Evolutionary conservation across 1,140 invertebrate genomes (phyloP), one percentile per base, ranked within the genome.

Genomic region (Delia radicum): DNA sequence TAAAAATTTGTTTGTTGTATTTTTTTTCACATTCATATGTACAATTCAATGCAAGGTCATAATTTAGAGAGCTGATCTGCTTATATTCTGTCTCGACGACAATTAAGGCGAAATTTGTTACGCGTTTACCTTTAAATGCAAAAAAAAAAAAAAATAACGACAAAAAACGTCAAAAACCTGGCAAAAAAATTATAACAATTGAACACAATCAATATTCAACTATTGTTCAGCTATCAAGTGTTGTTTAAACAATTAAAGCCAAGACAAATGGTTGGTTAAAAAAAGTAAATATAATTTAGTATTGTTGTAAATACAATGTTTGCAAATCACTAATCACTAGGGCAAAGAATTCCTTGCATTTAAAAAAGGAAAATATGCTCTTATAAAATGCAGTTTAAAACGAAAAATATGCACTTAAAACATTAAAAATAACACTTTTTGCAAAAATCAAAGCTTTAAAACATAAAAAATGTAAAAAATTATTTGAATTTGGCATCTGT

Each of bases 1-100:
- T 24, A 48, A 48, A 2, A n/a, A 48, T 48, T 48, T 55, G 15
- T 42, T 55, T 55, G 18, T 21, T 55, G 48, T 42, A 55, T n/a
- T 24, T 18, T 55, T 37, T 55, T 55, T 55, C 18, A 55, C 21
- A 55, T 55, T 55, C 48, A 55, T 4, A n/a, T n/a, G n/a, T n/a
- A 55, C 48, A 55, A 55, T 55, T 55, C n/a, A 55, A 55, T 55
- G 48, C 48, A 55, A 55, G 48, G 48, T 55, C 48, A 55, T 21
- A 21, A 55, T 55, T 55, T 55, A 55, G 48, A 55, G 48, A 55
- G 48, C 48, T 55, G 48, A 55, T 55, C 48, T 55, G 48, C 18
- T 55, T 55, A 55, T 21, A 21, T 21, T 21, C 48, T 55, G 21
- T 21, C 18, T 21, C 48, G 4, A 55, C n/a, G 15, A 55, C 21